Evolutionary conservation across 2,797 vertebrate genomes (phyloP), one percentile per base, ranked within the genome.

Genomic region (Parauchenoglanis ngamensis): DNA sequence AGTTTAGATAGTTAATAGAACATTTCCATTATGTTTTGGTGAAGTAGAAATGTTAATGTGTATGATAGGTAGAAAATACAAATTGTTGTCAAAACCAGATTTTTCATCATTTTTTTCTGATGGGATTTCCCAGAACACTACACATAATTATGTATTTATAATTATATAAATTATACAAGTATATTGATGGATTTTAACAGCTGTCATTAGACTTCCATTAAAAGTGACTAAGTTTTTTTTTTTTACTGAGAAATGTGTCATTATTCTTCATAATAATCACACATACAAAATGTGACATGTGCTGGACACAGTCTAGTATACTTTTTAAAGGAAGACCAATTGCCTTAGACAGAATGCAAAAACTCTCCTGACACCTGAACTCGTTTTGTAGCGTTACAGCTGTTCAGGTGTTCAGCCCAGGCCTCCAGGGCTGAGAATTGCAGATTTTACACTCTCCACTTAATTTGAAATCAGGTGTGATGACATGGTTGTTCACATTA

Each of bases 331-430:
- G 8, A 31, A 31, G 10, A 52, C 19, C 63, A 68, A 21, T 35
- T 83, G 81, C 63, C 46, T 49, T 54, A 83, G 19, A 81, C 40
- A 63, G n/a, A 84, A 72, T 72, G 12, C 31, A 56, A 57, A 5
- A 54, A 78, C 10, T 68, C 81, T 83, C 81, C 63, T 68, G 85
- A 65, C 21, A 86, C 6, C 15, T 40, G 35, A 80, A 46, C 85
- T 40, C 46, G 40, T 81, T 72, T 76, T 65, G n/a, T 52, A 35
- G 57, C 13, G 40, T 59, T 57, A 75, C 19, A 85, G 25, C 31
- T 52, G 84, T 82, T 57, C 61, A 59, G 56, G 52, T 77, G 80
- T 87, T 77, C 61, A 67, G 63, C n/a, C 40, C 57, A 80, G 79
- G 68, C 21, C 86, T 83, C 57, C 19, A 65, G 79, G 56, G 21